Conservation (phyloP, 2,888 invertebrate species). For the Lithophane socia region DNA sequence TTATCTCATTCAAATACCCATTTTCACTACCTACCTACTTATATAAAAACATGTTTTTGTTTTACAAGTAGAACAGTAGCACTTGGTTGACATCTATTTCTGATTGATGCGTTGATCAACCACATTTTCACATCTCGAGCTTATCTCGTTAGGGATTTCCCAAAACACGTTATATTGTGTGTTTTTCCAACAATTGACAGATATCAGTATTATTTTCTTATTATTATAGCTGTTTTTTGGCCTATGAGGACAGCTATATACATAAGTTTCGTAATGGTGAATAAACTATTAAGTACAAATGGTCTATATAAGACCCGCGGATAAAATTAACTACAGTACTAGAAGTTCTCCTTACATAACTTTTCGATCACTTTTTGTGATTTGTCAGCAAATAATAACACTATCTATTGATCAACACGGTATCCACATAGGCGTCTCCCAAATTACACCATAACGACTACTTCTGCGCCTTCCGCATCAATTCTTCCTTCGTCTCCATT, state of each 20-base stretch:
- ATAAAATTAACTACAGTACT: neutral
- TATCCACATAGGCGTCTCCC: neutral
- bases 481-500: neutral
- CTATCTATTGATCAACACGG: neutral
- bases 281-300: neutral
- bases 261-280: neutral
- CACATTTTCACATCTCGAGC: neutral
- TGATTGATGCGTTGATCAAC: conserved; percentile 34
- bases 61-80: conserved; percentile 6
- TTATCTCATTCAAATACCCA: neutral
- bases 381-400: neutral
- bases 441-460: neutral
- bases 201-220: too few species aligned
- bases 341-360: neutral
- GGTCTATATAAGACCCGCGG: neutral
- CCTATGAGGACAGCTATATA: neutral
- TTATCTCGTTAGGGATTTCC: conserved; percentile 40
- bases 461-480: neutral
- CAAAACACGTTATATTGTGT: conserved; percentile 13
- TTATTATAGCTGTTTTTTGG: neutral
- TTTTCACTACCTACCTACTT: neutral
- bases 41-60: neutral
- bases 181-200: conserved; percentile 31
- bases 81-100: conserved; percentile 17
- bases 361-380: neutral